Percentiles rank a stretch among this genome's conserved stretches.
Conservation (phyloP, 2,888 invertebrate species). For the Cephus sareptanus region DNA sequence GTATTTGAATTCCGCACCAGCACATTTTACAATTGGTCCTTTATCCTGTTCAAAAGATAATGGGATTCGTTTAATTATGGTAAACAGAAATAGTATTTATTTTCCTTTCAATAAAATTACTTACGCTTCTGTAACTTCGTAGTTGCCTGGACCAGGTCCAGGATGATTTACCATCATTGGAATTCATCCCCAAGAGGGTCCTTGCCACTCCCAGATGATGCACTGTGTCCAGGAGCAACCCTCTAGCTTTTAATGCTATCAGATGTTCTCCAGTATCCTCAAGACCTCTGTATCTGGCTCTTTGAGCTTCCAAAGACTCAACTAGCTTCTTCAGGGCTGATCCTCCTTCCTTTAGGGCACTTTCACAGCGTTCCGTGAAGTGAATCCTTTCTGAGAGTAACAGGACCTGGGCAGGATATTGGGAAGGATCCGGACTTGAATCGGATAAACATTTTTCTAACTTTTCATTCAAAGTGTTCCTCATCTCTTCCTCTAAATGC, state of each 20-base stretch:
- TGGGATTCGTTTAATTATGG: constrained; percentile 68
- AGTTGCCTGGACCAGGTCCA: constrained; percentile 98
- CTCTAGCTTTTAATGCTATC: constrained; percentile 87
- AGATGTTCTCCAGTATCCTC: constrained; percentile 69
- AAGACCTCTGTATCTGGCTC: constrained; percentile 68
- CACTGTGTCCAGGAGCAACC: constrained; percentile 92
- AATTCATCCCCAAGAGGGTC: constrained; percentile 72
- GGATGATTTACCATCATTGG: constrained; percentile 42
- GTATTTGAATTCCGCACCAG: constrained; percentile 93
- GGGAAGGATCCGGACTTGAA: constrained; percentile 47
- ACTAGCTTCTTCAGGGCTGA: constrained; percentile 65
- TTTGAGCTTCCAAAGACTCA: constrained; percentile 68
- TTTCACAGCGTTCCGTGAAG: constrained; percentile 60
- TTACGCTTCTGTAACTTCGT: constrained; percentile 67
- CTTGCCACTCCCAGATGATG: constrained; percentile 89
- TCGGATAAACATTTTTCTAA: constrained; percentile 55
- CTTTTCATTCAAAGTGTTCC: constrained; percentile 61
- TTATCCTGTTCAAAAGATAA: constrained; percentile 53
- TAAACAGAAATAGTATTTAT: constrained; percentile 32
- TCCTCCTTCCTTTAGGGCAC: constrained; percentile 47
- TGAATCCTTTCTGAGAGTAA: constrained; percentile 54
- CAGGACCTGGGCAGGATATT: constrained; percentile 59
- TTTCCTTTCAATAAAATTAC: constrained; percentile 2
- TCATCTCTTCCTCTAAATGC: constrained; percentile 86
- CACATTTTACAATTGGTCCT: constrained; percentile 85